These are phyloP conservation scores for Talpa occidentalis DNA, from an alignment of 2,113 vertebrate species.

Conservation along the genomic window DNA sequence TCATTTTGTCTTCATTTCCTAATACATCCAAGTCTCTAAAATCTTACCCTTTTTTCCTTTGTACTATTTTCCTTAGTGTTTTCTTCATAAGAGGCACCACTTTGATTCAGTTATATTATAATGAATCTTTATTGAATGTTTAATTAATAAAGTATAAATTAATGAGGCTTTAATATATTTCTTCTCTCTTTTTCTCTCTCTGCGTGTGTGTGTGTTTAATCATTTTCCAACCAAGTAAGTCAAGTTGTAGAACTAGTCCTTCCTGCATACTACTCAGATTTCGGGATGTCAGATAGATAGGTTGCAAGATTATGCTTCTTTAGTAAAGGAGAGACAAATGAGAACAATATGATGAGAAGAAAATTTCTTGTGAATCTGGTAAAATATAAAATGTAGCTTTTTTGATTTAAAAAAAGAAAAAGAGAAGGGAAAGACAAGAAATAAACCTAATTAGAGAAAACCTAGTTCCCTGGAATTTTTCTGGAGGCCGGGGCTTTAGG, in stretches of 20 bases:
- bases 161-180: neutral
- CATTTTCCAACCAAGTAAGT: neutral
- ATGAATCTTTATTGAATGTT: neutral
- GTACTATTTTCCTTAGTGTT: neutral
- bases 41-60: neutral
- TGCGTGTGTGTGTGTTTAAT: neutral
- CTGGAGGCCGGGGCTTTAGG: neutral
- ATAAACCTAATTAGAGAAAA: constrained; percentile 16
- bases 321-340: neutral
- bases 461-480: neutral
- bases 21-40: neutral
- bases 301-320: neutral
- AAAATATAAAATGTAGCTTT: constrained; percentile 23
- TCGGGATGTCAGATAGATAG: neutral
- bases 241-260: neutral
- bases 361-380: constrained; percentile 1
- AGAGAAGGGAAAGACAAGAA: neutral
- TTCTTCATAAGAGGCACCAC: neutral
- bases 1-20: neutral
- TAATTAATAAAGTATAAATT: constrained; percentile 14
- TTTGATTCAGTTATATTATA: neutral
- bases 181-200: neutral
- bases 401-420: constrained; percentile 27
- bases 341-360: neutral
- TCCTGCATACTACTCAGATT: neutral